These are phyloP conservation scores for Drosophila antonietae DNA, from an alignment of 2,888 invertebrate genomes.

Conservation along the genomic window DNA sequence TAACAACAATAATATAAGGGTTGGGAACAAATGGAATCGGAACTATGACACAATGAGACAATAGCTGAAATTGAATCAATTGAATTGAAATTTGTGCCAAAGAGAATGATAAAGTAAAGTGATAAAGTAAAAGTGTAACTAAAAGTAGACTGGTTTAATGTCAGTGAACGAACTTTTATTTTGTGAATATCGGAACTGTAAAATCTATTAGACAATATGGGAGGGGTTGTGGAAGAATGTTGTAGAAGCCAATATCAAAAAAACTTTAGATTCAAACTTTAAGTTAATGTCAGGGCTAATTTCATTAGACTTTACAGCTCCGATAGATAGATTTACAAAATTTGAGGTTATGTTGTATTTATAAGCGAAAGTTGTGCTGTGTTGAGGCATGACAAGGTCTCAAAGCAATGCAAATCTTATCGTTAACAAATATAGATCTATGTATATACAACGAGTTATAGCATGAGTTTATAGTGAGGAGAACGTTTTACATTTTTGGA, in stretches of 20 bases:
- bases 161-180: background rate
- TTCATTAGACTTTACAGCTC: slow-evolving; percentile 11
- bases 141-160: background rate
- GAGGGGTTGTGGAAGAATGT: too few species aligned
- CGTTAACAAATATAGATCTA: slow-evolving; percentile 13
- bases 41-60: background rate
- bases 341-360: slow-evolving; percentile 16
- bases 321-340: slow-evolving; percentile 16
- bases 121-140: too few species aligned
- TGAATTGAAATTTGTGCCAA: background rate
- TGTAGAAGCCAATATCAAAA: background rate
- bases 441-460: slow-evolving; percentile 26
- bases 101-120: background rate
- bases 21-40: background rate
- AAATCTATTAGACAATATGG: background rate
- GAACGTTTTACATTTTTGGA: slow-evolving; percentile 37
- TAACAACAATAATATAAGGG: background rate
- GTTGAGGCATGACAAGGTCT: slow-evolving; percentile 5
- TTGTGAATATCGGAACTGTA: background rate
- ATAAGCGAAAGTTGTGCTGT: slow-evolving; percentile 11
- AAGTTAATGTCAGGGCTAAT: background rate
- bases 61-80: background rate
- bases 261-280: background rate
- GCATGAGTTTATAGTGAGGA: slow-evolving; percentile 28
- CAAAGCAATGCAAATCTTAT: slow-evolving; percentile 26